phyloP scores from a whole-genome alignment of 2,888 invertebrate species.

The Athripsodes cinereus region DNA sequence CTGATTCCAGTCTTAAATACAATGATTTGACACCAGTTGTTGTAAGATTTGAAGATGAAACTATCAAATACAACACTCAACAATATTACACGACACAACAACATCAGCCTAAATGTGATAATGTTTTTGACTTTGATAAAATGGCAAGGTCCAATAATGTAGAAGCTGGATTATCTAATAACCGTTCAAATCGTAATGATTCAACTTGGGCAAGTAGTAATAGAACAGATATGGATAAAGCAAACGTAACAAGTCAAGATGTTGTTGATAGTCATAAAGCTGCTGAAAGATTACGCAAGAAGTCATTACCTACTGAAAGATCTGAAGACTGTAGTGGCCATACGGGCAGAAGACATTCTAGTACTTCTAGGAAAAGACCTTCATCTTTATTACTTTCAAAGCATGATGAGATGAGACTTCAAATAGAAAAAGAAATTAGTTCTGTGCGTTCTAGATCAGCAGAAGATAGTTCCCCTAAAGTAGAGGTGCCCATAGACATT shows the following conservation, averaged over 20 bases:
- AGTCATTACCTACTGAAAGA: conserved; percentile 6
- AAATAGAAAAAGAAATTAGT: conserved; percentile 12
- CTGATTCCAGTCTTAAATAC: conserved; percentile 19
- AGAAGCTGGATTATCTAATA: not conserved
- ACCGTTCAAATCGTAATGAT: not conserved
- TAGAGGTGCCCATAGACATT: not conserved
- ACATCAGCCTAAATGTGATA: conserved; percentile 9
- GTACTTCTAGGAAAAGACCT: conserved; percentile 18
- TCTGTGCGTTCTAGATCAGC: conserved; percentile 23
- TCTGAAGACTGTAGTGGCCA: conserved; percentile 1
- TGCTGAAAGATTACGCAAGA: conserved; percentile 5
- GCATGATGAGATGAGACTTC: conserved; percentile 18
- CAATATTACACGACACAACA: conserved; percentile 7
- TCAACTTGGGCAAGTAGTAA: conserved; percentile 9
- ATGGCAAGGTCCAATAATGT: conserved; percentile 2
- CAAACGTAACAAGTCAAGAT: conserved; percentile 4
- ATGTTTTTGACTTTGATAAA: conserved; percentile 9
- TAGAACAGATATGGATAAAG: conserved; percentile 10
- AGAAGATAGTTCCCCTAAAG: conserved; percentile 15
- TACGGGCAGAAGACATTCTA: conserved; percentile 13
- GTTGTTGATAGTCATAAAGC: conserved; percentile 2
- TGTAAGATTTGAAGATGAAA: conserved; percentile 47
- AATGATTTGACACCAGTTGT: conserved; percentile 39
- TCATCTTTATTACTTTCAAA: conserved; percentile 20
- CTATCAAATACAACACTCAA: conserved; percentile 30